Evolutionary conservation across 2,113 vertebrate species (phyloP).

Genomic region (Neotragus moschatus): DNA sequence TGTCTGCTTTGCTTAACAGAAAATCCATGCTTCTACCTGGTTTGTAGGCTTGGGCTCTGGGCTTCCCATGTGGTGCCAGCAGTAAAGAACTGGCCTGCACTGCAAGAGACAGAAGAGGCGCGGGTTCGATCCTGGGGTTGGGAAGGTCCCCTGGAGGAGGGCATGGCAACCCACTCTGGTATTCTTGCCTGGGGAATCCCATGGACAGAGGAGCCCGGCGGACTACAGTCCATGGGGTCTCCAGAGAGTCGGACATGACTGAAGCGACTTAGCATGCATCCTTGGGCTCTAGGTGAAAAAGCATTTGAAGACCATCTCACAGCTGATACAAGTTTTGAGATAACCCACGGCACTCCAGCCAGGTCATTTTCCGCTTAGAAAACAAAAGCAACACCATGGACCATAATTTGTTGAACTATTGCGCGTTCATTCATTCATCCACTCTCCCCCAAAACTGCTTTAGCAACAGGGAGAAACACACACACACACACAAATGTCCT

Average conservation of each 20-base stretch:
- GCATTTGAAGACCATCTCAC: not conserved
- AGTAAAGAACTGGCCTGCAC: not conserved
- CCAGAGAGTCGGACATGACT: not conserved
- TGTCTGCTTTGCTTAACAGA: not conserved
- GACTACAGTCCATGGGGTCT: not conserved
- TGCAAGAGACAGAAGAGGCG: not conserved
- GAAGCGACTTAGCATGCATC: not conserved
- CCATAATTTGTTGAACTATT: not conserved
- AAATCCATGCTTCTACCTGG: not conserved
- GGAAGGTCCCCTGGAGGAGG: not conserved
- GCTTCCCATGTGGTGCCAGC: not conserved
- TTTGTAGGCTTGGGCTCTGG: not conserved
- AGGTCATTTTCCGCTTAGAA: not conserved
- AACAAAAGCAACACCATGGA: not conserved
- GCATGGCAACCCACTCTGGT: not conserved
- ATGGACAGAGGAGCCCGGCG: not conserved
- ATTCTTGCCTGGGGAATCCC: not conserved
- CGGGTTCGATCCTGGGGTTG: not conserved
- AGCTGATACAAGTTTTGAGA: not conserved
- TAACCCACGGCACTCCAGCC: not conserved
- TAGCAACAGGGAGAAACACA: not conserved
- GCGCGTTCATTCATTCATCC: not conserved
- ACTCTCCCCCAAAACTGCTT: not conserved
- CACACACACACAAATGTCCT: not conserved
- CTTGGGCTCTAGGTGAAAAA: not conserved